These are phyloP conservation scores for Nomia melanderi DNA, from an alignment of 1,140 invertebrate species.

Conservation along the genomic window DNA sequence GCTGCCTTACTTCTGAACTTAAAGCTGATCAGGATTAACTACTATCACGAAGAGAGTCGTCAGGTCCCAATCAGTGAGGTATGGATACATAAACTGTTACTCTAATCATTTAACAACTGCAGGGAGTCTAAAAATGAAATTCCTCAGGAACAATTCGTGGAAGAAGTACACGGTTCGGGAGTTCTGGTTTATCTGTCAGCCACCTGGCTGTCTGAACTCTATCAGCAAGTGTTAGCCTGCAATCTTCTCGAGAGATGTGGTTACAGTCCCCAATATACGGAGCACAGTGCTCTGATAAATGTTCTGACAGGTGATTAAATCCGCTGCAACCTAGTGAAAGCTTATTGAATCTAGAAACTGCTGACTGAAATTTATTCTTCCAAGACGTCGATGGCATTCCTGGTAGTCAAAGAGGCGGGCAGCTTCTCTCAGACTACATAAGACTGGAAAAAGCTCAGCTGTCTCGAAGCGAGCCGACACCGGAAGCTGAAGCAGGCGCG, in stretches of 20 bases:
- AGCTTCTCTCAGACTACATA: slow-evolving; percentile 92
- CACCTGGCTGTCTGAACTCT: slow-evolving; percentile 94
- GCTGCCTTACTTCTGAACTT: slow-evolving; percentile 91
- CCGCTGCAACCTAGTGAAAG: too few relatives aligned
- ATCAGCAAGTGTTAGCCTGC: slow-evolving; percentile 90
- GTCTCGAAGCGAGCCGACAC: slow-evolving; percentile 85
- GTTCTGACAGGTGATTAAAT: slow-evolving; percentile 86
- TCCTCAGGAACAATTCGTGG: slow-evolving; percentile 91
- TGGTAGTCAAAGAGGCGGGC: slow-evolving; percentile 84
- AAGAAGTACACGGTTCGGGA: slow-evolving; percentile 94
- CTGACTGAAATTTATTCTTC: not conserved
- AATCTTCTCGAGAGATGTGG: slow-evolving; percentile 88
- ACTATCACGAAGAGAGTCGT: slow-evolving; percentile 85
- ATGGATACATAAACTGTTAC: slow-evolving; percentile 13
- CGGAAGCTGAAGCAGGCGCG: slow-evolving; percentile 86
- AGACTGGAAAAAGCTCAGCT: slow-evolving; percentile 87
- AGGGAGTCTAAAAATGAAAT: not conserved
- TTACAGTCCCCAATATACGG: slow-evolving; percentile 82
- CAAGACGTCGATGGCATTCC: slow-evolving; percentile 91
- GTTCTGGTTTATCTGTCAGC: slow-evolving; percentile 95
- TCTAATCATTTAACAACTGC: not conserved
- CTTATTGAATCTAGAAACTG: too few relatives aligned
- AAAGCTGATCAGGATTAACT: slow-evolving; percentile 88
- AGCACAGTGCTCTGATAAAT: slow-evolving; percentile 87
- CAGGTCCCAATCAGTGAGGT: slow-evolving; percentile 84